These are phyloP conservation scores for Chaenogobius annularis DNA, from an alignment of 2,113 vertebrate genomes.

Conservation along the genomic window DNA sequence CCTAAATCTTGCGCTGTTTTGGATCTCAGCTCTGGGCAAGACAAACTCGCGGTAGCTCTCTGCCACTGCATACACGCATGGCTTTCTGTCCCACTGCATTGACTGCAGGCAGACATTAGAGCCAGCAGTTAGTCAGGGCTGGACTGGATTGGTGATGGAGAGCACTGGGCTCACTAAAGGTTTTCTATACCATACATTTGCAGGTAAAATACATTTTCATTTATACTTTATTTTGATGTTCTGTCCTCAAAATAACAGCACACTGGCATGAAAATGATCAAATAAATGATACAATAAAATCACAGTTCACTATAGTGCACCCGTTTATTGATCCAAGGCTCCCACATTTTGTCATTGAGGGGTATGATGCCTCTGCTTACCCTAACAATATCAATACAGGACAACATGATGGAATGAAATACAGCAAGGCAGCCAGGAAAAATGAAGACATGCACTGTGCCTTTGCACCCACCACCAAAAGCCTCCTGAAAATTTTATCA, in stretches of 20 bases:
- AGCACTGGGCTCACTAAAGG: constrained; percentile 2
- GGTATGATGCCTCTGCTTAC: constrained; percentile 14
- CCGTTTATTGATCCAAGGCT: not conserved
- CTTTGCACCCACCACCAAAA: constrained; percentile 46
- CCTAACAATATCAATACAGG: constrained; percentile 8
- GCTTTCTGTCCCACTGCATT: constrained; percentile 58
- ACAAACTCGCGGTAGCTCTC: constrained; percentile 55
- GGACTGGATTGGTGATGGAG: constrained; percentile 22
- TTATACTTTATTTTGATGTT: not conserved
- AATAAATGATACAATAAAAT: too few species aligned
- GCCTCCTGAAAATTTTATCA: constrained; percentile 62
- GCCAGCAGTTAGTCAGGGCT: constrained; percentile 25
- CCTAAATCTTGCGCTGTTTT: constrained; percentile 72
- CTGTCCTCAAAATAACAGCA: not conserved
- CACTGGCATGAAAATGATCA: not conserved
- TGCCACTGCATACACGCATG: constrained; percentile 46
- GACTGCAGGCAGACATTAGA: constrained; percentile 39
- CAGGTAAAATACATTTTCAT: not conserved
- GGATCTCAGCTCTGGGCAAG: constrained; percentile 60
- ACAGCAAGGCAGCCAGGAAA: constrained; percentile 8
- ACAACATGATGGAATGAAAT: constrained; percentile 22
- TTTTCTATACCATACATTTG: not conserved
- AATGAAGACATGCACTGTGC: constrained; percentile 21
- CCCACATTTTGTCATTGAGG: not conserved
- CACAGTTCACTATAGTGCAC: too few species aligned